Conservation (phyloP, 2,797 vertebrate genomes). For the Smutsia temminckii region DNA sequence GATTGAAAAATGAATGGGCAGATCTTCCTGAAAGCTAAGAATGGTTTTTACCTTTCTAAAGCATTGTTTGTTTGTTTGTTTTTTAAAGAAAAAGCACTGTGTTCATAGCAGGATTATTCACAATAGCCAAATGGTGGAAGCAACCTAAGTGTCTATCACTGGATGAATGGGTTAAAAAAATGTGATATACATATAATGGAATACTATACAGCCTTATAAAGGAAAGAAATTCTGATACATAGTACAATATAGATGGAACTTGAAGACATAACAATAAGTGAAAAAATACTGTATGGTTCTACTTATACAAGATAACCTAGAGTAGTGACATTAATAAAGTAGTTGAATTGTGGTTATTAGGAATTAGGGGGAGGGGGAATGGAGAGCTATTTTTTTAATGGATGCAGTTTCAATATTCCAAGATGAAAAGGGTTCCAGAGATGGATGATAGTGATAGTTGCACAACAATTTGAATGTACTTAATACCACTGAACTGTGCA, state of each 20-base stretch:
- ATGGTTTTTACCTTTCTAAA: background rate
- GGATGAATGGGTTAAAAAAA: background rate
- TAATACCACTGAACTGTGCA: background rate
- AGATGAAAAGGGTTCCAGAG: background rate
- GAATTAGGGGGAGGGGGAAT: background rate
- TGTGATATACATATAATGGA: background rate
- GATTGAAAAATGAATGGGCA: background rate
- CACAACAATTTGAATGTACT: background rate
- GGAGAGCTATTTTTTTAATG: background rate
- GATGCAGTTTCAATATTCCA: background rate
- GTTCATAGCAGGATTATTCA: background rate
- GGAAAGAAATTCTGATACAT: background rate
- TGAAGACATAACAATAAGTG: background rate
- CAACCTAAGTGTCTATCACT: background rate
- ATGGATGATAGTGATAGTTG: background rate
- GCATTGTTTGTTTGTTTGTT: background rate
- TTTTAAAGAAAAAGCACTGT: background rate
- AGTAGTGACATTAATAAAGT: background rate
- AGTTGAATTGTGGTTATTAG: background rate
- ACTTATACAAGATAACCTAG: background rate
- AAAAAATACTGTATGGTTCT: background rate
- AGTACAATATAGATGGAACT: background rate
- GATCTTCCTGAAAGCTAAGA: background rate
- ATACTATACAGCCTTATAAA: background rate
- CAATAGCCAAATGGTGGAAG: background rate